Percentiles rank a stretch among this genome's conserved stretches.
These are phyloP conservation scores for Drosophila pallidifrons DNA, from an alignment of 1,140 invertebrate genomes.

Conservation along the genomic window DNA sequence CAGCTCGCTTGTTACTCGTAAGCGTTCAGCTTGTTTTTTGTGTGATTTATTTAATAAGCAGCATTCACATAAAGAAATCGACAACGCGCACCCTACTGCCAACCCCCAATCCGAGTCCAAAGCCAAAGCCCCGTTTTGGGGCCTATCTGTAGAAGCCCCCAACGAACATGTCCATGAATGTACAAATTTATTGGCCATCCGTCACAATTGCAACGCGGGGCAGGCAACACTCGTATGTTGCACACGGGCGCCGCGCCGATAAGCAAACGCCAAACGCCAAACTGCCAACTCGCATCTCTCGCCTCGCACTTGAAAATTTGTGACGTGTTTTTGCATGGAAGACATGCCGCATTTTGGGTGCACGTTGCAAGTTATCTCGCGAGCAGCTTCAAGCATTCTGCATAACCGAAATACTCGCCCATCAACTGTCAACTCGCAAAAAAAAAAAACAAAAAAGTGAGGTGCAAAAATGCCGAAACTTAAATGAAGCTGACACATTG, in stretches of 20 bases:
- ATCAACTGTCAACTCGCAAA: too few species aligned
- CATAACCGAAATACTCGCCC: too few species aligned
- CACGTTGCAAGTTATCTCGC: conserved; percentile 2
- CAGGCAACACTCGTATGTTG: conserved; percentile 64
- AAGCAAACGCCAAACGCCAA: conserved; percentile 34
- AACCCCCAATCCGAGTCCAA: not conserved
- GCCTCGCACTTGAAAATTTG: conserved; percentile 22
- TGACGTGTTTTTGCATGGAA: conserved; percentile 16
- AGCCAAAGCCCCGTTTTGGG: not conserved
- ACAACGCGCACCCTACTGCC: conserved; percentile 16
- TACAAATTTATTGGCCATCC: conserved; percentile 82
- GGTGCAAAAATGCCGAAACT: not conserved
- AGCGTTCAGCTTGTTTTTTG: conserved; percentile 23
- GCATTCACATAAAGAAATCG: conserved; percentile 42
- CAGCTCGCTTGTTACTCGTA: not conserved
- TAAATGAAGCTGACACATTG: conserved; percentile 3
- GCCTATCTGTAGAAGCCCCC: not conserved
- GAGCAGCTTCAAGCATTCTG: not conserved
- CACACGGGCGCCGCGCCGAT: conserved; percentile 69
- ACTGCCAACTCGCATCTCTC: not conserved
- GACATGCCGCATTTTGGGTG: conserved; percentile 1
- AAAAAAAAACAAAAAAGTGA: not conserved
- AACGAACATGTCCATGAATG: conserved; percentile 63
- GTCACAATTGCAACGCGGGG: conserved; percentile 66
- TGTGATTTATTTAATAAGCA: conserved; percentile 80